Evolutionary conservation across 1,140 invertebrate species (phyloP).

Genomic region (Lepeophtheirus salmonis): DNA sequence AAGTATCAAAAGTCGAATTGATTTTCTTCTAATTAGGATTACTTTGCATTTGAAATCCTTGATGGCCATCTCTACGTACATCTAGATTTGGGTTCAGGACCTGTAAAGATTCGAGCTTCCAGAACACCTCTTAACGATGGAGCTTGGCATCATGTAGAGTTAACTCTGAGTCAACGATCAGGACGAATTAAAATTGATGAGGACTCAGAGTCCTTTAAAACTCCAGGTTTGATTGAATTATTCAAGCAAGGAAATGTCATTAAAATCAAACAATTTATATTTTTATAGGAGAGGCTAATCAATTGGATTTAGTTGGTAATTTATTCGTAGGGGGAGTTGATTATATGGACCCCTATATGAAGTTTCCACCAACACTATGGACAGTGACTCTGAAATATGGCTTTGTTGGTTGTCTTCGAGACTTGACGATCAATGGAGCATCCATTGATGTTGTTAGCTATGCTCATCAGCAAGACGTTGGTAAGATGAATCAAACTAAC

Average conservation of each 20-base stretch:
- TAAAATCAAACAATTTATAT: neutral
- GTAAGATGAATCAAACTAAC: constrained; percentile 31
- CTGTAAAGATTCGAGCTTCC: constrained; percentile 60
- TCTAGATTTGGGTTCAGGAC: constrained; percentile 74
- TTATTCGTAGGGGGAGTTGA: constrained; percentile 75
- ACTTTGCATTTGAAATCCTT: constrained; percentile 81
- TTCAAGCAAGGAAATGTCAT: neutral
- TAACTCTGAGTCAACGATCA: constrained; percentile 53
- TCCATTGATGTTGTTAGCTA: constrained; percentile 71
- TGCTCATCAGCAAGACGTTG: constrained; percentile 70
- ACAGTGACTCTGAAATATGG: constrained; percentile 67
- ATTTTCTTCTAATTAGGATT: constrained; percentile 46
- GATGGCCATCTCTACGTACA: constrained; percentile 81
- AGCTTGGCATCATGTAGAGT: constrained; percentile 67
- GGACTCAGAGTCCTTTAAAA: constrained; percentile 67
- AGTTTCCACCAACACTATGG: constrained; percentile 70
- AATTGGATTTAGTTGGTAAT: constrained; percentile 67
- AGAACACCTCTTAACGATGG: constrained; percentile 65
- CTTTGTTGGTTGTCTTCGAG: constrained; percentile 84
- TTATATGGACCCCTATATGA: constrained; percentile 29
- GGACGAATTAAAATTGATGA: constrained; percentile 74
- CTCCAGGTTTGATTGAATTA: constrained; percentile 40
- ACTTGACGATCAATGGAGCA: constrained; percentile 77
- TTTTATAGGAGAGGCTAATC: constrained; percentile 51
- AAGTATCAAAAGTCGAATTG: too few relatives aligned